Conservation (phyloP, 1,140 invertebrate species). For the Leptopilina clavipes region DNA sequence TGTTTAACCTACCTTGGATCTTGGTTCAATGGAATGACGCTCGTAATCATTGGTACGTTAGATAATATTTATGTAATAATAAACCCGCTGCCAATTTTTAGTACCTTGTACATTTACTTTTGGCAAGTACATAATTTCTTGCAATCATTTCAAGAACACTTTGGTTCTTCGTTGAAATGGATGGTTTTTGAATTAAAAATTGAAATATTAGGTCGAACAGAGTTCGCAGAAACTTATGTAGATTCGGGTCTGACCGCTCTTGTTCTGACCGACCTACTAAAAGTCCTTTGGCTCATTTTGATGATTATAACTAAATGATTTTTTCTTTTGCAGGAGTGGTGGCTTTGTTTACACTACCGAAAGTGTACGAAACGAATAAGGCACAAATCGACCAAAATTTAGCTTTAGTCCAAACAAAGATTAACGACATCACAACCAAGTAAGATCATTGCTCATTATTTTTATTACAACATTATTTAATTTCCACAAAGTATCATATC, state of each 20-base stretch:
- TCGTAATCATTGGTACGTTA: constrained; percentile 91
- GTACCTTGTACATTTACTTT: too few species aligned
- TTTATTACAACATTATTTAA: constrained; percentile 23
- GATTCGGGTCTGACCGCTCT: too few species aligned
- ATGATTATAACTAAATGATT: constrained; percentile 17
- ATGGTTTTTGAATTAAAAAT: too few species aligned
- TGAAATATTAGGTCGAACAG: too few species aligned
- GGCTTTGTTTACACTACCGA: constrained; percentile 95
- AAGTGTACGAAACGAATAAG: constrained; percentile 98
- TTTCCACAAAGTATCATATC: constrained; percentile 29
- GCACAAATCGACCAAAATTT: constrained; percentile 96
- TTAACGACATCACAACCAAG: constrained; percentile 92
- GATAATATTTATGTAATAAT: constrained; percentile 6
- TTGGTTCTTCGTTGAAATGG: too few species aligned
- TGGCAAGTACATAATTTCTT: too few species aligned
- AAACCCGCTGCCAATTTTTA: neutral
- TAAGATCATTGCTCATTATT: constrained; percentile 73
- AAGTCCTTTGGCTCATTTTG: too few species aligned
- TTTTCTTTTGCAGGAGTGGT: constrained; percentile 85
- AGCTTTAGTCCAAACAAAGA: constrained; percentile 89
- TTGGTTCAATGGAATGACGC: constrained; percentile 98
- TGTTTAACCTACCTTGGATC: constrained; percentile 95
- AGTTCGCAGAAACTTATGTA: too few species aligned
- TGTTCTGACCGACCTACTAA: too few species aligned
- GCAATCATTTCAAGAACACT: too few species aligned